Percentiles rank a stretch among this genome's conserved stretches.
These are phyloP conservation scores for Myripristis jacobus DNA, from an alignment of 2,797 vertebrate species.

Conservation along the genomic window DNA sequence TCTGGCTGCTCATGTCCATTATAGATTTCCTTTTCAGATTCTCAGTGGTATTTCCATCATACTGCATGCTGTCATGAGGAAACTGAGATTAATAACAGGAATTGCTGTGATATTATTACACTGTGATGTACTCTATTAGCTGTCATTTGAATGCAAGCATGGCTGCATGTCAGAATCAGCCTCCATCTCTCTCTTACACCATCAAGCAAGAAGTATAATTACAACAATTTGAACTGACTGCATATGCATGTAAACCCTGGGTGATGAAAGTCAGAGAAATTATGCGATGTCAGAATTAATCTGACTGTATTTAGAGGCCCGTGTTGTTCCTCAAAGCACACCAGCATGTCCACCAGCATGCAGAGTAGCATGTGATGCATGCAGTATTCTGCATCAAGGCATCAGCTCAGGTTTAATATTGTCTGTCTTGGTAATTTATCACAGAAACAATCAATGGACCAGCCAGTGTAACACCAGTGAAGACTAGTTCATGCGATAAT, in stretches of 20 bases:
- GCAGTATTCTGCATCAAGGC: slow-evolving; percentile 56
- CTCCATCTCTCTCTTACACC: not conserved
- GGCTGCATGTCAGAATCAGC: slow-evolving; percentile 33
- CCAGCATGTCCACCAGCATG: slow-evolving; percentile 56
- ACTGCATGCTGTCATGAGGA: not conserved
- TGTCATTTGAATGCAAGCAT: slow-evolving; percentile 22
- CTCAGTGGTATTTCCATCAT: not conserved
- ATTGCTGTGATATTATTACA: not conserved
- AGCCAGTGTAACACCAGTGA: slow-evolving; percentile 62
- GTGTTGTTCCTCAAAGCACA: not conserved
- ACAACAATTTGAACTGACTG: not conserved
- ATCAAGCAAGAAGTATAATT: not conserved
- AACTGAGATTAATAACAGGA: not conserved
- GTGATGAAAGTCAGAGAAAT: not conserved
- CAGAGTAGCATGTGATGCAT: slow-evolving; percentile 50
- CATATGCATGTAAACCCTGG: slow-evolving; percentile 15
- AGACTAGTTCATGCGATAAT: slow-evolving; percentile 72
- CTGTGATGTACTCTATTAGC: not conserved
- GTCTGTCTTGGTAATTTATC: slow-evolving; percentile 65
- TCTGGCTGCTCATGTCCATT: slow-evolving; percentile 19
- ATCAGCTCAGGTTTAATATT: slow-evolving; percentile 29
- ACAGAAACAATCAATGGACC: slow-evolving; percentile 68
- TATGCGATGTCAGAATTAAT: not conserved
- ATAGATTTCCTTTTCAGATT: not conserved
- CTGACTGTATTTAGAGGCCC: not conserved